Percentiles rank a stretch among this genome's conserved stretches.
These are phyloP conservation scores for Aplodontia rufa DNA, from an alignment of 2,113 vertebrate species.

Conservation along the genomic window DNA sequence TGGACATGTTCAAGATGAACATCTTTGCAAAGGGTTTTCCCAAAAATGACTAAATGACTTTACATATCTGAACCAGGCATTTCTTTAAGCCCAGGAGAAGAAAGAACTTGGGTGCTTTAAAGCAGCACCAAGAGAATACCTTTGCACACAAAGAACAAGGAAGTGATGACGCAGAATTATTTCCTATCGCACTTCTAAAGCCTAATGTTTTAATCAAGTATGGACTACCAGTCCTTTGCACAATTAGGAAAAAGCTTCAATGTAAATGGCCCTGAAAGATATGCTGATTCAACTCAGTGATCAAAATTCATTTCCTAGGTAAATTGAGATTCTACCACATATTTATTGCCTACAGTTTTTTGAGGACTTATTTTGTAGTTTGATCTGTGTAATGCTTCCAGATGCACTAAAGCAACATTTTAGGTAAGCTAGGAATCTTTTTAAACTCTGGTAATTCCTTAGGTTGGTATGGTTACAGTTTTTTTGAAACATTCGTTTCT, in stretches of 20 bases:
- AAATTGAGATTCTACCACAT: not conserved
- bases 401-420: not conserved
- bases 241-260: not conserved
- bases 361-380: not conserved
- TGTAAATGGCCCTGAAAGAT: not conserved
- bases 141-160: not conserved
- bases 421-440: not conserved
- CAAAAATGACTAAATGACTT: not conserved
- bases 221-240: not conserved
- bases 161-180: not conserved
- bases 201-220: not conserved
- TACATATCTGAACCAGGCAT: not conserved
- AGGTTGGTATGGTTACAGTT: not conserved
- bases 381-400: not conserved
- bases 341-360: not conserved
- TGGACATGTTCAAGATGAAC: not conserved
- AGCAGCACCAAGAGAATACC: not conserved
- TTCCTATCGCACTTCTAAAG: not conserved
- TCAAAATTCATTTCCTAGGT: not conserved
- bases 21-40: not conserved
- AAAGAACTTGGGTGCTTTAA: not conserved
- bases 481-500: slow-evolving; percentile 3
- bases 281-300: not conserved
- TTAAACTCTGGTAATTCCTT: not conserved
- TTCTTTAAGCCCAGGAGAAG: not conserved